Evolutionary conservation across 2,113 vertebrate species (phyloP), one percentile per base, ranked within the genome.

Genomic region (Tauraco erythrolophus): DNA sequence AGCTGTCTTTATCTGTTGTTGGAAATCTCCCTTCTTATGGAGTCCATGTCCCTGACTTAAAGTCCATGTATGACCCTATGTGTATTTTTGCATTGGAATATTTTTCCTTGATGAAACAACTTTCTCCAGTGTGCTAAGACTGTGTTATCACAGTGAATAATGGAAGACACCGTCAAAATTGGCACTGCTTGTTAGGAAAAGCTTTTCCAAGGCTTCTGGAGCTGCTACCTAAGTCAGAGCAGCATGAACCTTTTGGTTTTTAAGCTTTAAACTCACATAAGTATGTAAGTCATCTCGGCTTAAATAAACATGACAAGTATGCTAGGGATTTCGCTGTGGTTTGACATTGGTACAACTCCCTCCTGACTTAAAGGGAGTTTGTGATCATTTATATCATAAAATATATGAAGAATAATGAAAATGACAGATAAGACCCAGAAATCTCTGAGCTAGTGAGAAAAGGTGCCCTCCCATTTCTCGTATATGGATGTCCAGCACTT

Each of bases 41-140:
- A 79, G 25, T 23, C 22, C 28, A 30, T 4, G 2, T 9, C 41
- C 51, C 16, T 62, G 37, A 19, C 25, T 41, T 54, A 37, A n/a
- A 77, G 17, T 10, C n/a, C 46, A 16, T 0, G 0, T 6, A 10
- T 22, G 18, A 66, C 21, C 19, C 18, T 15, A 1, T 0, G 0
- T 53, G 27, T 25, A 21, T 50, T 78, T 60, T 15, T 43, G 6
- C 18, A 66, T 2, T 28, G 14, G 13, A 46, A 9, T 35, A 33
- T 46, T 91, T 92, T 61, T 89, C 6, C 1, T 1, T 33, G 19
- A 6, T 81, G 30, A 64, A 68, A 62, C 11, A 71, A 62, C 2
- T 4, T 61, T 65, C n/a, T 19, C 27, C 39, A 31, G 27, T 12
- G 31, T 64, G 13, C 8, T 46, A 65, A 70, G 48, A 46, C 9